Evolutionary conservation across 2,113 vertebrate genomes (phyloP), one percentile per base, ranked within the genome.

Genomic region (Cyprinodon variegatus): DNA sequence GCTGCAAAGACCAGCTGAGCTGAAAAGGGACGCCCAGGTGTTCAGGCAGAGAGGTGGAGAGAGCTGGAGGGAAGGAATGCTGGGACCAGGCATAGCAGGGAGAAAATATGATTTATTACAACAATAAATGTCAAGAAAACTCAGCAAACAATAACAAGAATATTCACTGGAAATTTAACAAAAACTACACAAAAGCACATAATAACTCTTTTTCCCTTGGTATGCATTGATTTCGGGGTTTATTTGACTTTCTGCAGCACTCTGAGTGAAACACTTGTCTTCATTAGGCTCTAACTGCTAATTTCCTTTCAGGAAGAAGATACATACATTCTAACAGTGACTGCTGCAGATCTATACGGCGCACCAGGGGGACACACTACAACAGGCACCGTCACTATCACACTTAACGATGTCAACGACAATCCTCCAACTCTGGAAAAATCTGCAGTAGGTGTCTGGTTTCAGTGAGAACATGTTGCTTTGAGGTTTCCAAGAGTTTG

Each of bases 351-450:
- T 83, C 86, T 96, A 10, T 84, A 96, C 4, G 97, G 97, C 45
- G 78, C 45, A 15, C 7, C 77, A 3, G 91, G 90, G 0, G 95
- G 97, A 78, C 87, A 93, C 0, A 90, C 78, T 1, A 94, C 84
- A 3, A 94, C 93, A 38, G 92, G 93, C 13, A 94, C 89, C 11
- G 94, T 96, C 20, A 91, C 83, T 0, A 92, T 99, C 74, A 93
- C 92, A 29, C 74, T 98, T 68, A 45, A 72, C 0, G 98, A 99
- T 22, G 94, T 97, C 65, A 99, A 99, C 1, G 98, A 99, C 88
- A 96, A 99, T 76, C 79, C 84, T 48, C 98, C 97, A 38, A 93
- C 63, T 22, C 77, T 97, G 80, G 93, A 96, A 83, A 92, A 95
- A 73, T 91, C 91, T 0, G 70, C 65, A n/a, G 97, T 99, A 95